These are phyloP conservation scores for Monochamus saltuarius DNA, from an alignment of 1,140 invertebrate genomes.

Conservation along the genomic window DNA sequence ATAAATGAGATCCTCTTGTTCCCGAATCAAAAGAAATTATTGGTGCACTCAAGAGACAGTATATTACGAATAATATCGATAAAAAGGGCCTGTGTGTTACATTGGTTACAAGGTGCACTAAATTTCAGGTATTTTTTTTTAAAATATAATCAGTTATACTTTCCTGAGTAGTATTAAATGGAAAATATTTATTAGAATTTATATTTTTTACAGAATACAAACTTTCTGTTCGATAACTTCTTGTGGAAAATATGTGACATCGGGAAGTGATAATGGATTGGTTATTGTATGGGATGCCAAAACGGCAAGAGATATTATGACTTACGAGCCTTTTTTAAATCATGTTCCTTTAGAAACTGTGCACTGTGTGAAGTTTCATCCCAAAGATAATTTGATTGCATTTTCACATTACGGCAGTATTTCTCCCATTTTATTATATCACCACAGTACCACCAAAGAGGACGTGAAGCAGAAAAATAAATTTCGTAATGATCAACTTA, in stretches of 20 bases:
- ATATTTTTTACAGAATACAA: conserved; percentile 32
- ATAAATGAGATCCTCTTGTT: conserved; percentile 47
- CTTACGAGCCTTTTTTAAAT: conserved; percentile 25
- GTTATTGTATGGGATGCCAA: conserved; percentile 36
- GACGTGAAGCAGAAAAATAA: too few species aligned
- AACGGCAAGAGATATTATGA: conserved; percentile 26
- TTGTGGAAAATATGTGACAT: conserved; percentile 27
- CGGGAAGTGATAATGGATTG: conserved; percentile 34
- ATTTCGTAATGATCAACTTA: too few species aligned
- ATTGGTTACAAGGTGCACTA: conserved; percentile 33
- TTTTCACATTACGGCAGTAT: conserved; percentile 30
- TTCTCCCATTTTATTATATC: conserved; percentile 25
- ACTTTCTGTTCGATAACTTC: conserved; percentile 33
- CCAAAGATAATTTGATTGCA: conserved; percentile 32
- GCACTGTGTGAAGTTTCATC: conserved; percentile 36
- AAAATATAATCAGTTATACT: too few species aligned
- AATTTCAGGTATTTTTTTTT: conserved; percentile 35
- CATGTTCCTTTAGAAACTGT: conserved; percentile 21
- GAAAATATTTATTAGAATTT: background rate
- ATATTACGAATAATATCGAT: conserved; percentile 39
- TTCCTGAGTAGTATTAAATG: too few species aligned
- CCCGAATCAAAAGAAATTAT: conserved; percentile 36
- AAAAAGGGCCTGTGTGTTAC: conserved; percentile 29
- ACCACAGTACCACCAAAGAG: too few species aligned
- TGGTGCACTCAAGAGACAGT: conserved; percentile 45